Conservation (phyloP, 2,888 invertebrate genomes). For the Erpobdella octoculata region DNA sequence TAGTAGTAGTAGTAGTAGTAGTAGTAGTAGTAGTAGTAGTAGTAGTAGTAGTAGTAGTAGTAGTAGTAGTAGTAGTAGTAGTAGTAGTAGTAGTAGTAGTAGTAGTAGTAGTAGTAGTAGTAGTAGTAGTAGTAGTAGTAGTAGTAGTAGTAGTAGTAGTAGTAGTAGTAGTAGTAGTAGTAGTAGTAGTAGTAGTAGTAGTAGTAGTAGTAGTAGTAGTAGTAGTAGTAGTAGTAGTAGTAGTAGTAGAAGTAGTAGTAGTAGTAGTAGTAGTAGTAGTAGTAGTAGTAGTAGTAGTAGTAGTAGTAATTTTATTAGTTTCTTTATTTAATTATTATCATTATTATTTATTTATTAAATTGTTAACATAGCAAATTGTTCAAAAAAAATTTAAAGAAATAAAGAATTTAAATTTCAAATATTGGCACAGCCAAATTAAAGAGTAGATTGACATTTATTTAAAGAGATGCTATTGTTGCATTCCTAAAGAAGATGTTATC, state of each 20-base stretch:
- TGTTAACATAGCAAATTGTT: no score
- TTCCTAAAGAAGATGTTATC: no score
- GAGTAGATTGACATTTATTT: no score
- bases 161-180: constrained; percentile 5
- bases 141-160: constrained; percentile 5
- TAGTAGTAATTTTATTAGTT: background rate
- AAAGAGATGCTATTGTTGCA: no score
- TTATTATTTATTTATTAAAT: no score
- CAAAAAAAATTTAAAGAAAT: no score
- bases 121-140: constrained; percentile 5
- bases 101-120: constrained; percentile 2
- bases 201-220: background rate
- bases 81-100: background rate
- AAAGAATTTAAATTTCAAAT: no score
- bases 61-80: constrained; percentile 4
- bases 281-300: constrained; percentile 20
- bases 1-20: constrained; percentile 3
- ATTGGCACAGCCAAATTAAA: no score
- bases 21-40: constrained; percentile 1
- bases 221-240: background rate
- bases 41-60: background rate
- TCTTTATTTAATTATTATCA: no score
- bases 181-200: constrained; percentile 5
- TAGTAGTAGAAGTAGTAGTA: constrained; percentile 2
- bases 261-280: constrained; percentile 16